Percentiles rank a stretch among this genome's conserved stretches.
phyloP scores from a whole-genome alignment of 2,113 vertebrate species.

The Mastomys natalensis region DNA sequence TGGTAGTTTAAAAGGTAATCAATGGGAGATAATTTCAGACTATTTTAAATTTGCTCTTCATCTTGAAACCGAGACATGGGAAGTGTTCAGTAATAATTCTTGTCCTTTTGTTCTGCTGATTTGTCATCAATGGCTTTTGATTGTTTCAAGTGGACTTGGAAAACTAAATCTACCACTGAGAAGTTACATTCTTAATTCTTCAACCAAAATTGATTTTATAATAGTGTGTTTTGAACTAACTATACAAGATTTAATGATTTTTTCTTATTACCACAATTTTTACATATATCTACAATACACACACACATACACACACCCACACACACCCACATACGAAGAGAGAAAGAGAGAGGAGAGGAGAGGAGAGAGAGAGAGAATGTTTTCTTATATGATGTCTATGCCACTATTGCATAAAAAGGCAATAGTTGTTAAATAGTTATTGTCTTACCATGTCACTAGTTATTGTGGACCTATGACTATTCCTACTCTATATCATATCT shows the following conservation, averaged over 20 bases:
- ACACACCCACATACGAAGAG: too few species aligned
- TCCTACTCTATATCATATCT: neutral
- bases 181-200: constrained; percentile 10
- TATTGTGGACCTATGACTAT: neutral
- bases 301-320: too few species aligned
- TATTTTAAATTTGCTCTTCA: neutral
- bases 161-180: constrained; percentile 55
- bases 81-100: neutral
- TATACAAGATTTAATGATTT: neutral
- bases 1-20: neutral
- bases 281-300: neutral
- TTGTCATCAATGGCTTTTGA: constrained; percentile 46
- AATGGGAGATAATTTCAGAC: neutral
- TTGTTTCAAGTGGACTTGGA: neutral
- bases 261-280: neutral
- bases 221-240: neutral
- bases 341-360: too few species aligned
- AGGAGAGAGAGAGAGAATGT: too few species aligned
- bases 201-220: neutral
- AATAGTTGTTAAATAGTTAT: too few species aligned
- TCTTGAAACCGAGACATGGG: neutral
- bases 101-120: neutral
- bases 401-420: neutral
- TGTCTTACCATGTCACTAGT: neutral
- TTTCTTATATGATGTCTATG: neutral